Base-by-base conservation (phyloP, 1,140 invertebrate species). In the Rhynchophorus ferrugineus region DNA sequence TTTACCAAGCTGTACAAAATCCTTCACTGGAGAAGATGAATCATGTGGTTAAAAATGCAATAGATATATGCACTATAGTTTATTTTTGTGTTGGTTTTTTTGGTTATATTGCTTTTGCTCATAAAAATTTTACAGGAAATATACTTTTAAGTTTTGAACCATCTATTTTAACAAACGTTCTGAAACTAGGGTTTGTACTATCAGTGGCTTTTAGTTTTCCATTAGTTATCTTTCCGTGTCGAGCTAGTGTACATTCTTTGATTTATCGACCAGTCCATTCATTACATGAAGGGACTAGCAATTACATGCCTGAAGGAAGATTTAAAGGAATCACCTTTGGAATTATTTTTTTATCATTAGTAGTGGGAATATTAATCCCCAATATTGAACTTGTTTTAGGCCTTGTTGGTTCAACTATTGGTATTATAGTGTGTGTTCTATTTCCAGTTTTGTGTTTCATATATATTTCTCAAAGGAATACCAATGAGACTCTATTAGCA, bases 161-260 rank as follows among this genome's bases (percentile, higher is more conserved):
- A 3, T 87, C 88, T 13, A 71, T 87, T 54, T 77, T 83, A 20
- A 90, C 88, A 57, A 86, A 93, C 71, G 73, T 89, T 20, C 91
- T 95, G 55, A 93, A 95, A 76, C 75, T 96, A 56, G 90, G 91
- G 20, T 98, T 98, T 77, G 85, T 98, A 1, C 73, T 96, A 38
- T 97, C 93, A 0, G 80, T 98, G 33, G 91, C 91, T 14, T 87
- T 96, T 63, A 95, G 91, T 69, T 96, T 98, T 75, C 95, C 95
- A 8, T 75, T 98, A 44, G 90, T 96, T 46, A 90, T 98, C 67
- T 98, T 96, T 73, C 95, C 95, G 7, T 97, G 94, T 69, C 73
- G 95, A 53, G 89, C 89, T 3, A 95, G 91, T 70, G 73, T 98
- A 2, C 89, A 95, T 73, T 98, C 93, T 0, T 78, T 98, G 41